phyloP scores from a whole-genome alignment of 2,113 vertebrate genomes.

The Atrichornis clamosus region DNA sequence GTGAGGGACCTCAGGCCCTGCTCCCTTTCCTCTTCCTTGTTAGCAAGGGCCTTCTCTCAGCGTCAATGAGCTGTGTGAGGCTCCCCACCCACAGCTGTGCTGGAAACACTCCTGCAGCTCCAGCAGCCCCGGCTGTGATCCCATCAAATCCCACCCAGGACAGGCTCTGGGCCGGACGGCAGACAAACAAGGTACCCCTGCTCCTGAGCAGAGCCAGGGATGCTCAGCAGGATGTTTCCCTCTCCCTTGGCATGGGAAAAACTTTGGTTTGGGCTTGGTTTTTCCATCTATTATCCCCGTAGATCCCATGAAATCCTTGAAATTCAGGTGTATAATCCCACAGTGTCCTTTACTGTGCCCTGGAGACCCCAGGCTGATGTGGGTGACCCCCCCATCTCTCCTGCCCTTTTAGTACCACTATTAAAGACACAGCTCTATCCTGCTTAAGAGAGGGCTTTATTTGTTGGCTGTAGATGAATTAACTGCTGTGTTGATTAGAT shows the following conservation, averaged over 20 bases:
- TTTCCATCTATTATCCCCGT: not conserved
- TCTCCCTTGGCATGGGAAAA: rapidly evolving
- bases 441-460: not conserved
- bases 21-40: not conserved
- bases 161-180: not conserved
- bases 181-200: not conserved
- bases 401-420: not conserved
- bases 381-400: not conserved
- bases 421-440: not conserved
- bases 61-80: rapidly evolving
- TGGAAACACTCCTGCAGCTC: not conserved
- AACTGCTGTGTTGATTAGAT: conserved; percentile 8
- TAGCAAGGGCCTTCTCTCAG: not conserved
- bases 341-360: not conserved
- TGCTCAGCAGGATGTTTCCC: rapidly evolving
- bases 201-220: not conserved
- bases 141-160: too few species aligned
- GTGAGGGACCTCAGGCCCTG: not conserved
- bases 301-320: not conserved
- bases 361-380: not conserved
- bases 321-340: not conserved
- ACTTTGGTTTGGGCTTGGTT: rapidly evolving
- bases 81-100: not conserved
- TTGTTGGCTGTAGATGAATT: not conserved
- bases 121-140: not conserved